Evolutionary conservation across 2,113 vertebrate genomes (phyloP), one percentile per base, ranked within the genome.

Genomic region (Microtus ochrogaster): DNA sequence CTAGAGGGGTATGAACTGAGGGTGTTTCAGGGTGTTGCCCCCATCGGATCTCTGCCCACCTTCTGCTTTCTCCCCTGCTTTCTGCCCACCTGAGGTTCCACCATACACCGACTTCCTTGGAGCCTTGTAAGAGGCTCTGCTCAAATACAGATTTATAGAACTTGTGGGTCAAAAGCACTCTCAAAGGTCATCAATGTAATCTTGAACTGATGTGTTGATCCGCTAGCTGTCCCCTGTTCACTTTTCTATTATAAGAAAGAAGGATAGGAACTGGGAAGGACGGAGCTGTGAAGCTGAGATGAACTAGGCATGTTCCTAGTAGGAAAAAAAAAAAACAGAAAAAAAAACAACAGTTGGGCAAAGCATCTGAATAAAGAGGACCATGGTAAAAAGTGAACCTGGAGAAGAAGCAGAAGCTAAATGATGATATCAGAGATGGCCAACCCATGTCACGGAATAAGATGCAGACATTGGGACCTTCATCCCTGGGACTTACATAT

Each of bases 401-500:
- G 2, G 52, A n/a, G 30, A 65, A 66, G 44, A 1, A 8, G 0
- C 6, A 19, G 66, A 52, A 8, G n/a, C 17, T 8, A n/a, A 41
- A 44, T 12, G 1, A 24, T 0, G 6, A 33, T 1, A 4, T 47
- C 19, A 63, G 61, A 30, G 65, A 16, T 11, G 61, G 30, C 17
- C 49, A 52, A 3, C 8, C 28, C 14, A 0, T 8, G 4, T 16
- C 22, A 1, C 0, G 14, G 5, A 24, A n/a, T 12, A 44, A 93
- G 28, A 68, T 6, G 24, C 70, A 30, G 77, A 24, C 39, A 28
- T 11, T 8, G 13, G 12, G 68, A 17, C 0, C 16, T 19, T 39
- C 30, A 33, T 12, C 24, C n/a, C 0, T 5, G 14, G 17, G 33
- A 4, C 5, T 39, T 49, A 39, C 10, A 0, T 1, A 0, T 33